Percentiles rank a stretch among this genome's conserved stretches.
Conservation (phyloP, 1,140 invertebrate genomes). For the Trypoxylus dichotomus region DNA sequence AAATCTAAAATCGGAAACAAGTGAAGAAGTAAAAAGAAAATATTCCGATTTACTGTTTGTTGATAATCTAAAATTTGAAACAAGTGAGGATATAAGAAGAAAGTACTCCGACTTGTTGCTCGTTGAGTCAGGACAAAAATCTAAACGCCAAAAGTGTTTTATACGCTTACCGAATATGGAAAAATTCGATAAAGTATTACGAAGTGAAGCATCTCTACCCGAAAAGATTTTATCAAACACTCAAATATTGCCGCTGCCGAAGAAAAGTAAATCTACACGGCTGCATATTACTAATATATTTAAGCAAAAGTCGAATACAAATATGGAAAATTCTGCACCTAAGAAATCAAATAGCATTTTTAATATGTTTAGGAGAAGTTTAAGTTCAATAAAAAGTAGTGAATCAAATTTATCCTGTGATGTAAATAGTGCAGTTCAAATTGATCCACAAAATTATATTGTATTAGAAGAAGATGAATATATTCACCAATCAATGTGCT, state of each 20-base stretch:
- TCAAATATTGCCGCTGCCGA: slow-evolving; percentile 28
- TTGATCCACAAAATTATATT: slow-evolving; percentile 17
- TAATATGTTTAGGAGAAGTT: slow-evolving; percentile 22
- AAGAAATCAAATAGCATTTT: slow-evolving; percentile 7
- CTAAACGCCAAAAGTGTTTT: slow-evolving; percentile 18
- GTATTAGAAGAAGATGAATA: background rate
- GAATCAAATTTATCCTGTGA: background rate
- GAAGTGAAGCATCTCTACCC: slow-evolving; percentile 26
- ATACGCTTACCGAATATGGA: slow-evolving; percentile 30
- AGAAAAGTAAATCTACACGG: slow-evolving; percentile 11
- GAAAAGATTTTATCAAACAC: slow-evolving; percentile 22
- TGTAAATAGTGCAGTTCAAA: background rate
- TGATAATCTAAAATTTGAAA: no score
- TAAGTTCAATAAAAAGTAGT: background rate
- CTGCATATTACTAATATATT: slow-evolving; percentile 7
- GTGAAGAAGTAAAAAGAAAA: background rate
- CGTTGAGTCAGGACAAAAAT: slow-evolving; percentile 26
- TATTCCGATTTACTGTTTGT: background rate
- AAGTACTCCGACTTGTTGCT: slow-evolving; percentile 30
- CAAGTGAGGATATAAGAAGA: background rate
- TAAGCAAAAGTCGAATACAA: background rate
- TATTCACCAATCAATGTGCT: background rate
- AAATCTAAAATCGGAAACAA: background rate
- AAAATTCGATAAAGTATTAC: slow-evolving; percentile 28
- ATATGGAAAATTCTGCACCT: background rate